phyloP scores from a whole-genome alignment of 1,140 invertebrate species.

The Yoshiicerus persimilis region DNA sequence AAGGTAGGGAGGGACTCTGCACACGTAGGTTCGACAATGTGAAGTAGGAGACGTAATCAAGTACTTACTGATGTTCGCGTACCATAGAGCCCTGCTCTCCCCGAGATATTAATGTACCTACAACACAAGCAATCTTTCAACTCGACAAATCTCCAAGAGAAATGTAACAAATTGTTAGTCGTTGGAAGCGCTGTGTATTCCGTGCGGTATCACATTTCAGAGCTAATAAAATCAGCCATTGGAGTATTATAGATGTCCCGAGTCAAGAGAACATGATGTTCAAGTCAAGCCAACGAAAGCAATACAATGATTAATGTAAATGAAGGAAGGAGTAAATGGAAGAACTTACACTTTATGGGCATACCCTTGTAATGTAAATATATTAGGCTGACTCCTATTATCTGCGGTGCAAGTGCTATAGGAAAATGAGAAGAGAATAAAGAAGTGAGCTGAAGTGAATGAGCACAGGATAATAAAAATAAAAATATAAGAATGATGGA shows the following conservation, averaged over 20 bases:
- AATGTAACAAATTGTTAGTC: background rate
- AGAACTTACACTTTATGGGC: background rate
- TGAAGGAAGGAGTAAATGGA: background rate
- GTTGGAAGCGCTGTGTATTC: background rate
- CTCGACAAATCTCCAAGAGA: background rate
- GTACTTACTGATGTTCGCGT: background rate
- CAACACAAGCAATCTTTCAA: background rate
- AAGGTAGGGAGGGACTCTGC: background rate
- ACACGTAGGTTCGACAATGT: background rate
- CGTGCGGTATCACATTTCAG: background rate
- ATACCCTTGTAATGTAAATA: no score
- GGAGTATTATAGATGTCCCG: background rate
- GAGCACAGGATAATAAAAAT: background rate
- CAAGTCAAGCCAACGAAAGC: background rate
- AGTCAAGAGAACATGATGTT: slow-evolving; percentile 8
- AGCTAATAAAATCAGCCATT: background rate
- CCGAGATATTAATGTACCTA: background rate
- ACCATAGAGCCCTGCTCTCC: no score
- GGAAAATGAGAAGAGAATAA: background rate
- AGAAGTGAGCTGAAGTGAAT: background rate
- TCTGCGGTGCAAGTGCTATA: background rate
- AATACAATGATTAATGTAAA: slow-evolving; percentile 9
- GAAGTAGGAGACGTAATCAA: background rate
- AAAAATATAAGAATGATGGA: background rate
- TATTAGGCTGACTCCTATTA: background rate